Percentiles rank a stretch among this genome's conserved stretches.
Evolutionary conservation across 2,797 vertebrate species (phyloP).

Genomic region (Uromys caudimaculatus): DNA sequence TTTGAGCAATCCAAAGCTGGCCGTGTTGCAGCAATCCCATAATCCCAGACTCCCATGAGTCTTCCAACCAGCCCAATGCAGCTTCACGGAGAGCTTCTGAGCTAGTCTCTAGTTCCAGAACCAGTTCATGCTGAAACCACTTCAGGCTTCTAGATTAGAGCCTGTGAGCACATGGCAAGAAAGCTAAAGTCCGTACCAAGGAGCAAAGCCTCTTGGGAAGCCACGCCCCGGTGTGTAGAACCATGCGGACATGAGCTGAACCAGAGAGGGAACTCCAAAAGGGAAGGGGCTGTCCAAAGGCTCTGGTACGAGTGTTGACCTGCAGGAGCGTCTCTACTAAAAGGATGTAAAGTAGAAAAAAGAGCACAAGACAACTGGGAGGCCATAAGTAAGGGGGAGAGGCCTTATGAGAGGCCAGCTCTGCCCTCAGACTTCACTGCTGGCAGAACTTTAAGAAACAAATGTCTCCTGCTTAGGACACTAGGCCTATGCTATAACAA

Average conservation of each 20-base stretch:
- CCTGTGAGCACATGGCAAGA: neutral
- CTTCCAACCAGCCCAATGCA: neutral
- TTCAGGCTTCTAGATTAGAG: neutral
- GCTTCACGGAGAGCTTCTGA: neutral
- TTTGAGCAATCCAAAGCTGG: neutral
- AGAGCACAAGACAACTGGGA: neutral
- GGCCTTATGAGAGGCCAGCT: neutral
- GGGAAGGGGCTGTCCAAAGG: neutral
- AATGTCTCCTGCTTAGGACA: neutral
- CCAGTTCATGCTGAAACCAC: neutral
- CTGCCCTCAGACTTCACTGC: neutral
- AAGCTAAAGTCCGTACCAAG: neutral
- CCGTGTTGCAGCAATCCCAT: neutral
- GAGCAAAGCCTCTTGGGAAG: neutral
- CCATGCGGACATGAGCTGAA: neutral
- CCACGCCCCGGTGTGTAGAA: accelerated
- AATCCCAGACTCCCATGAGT: neutral
- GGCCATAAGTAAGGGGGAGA: neutral
- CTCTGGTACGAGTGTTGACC: neutral
- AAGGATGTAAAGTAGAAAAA: neutral
- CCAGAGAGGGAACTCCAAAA: neutral
- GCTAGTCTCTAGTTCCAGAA: neutral
- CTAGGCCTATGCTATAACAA: neutral
- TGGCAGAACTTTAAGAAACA: neutral
- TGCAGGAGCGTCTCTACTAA: neutral